Evolutionary conservation across 2,888 invertebrate genomes (phyloP).

Genomic region (Myopa tessellatipennis): DNA sequence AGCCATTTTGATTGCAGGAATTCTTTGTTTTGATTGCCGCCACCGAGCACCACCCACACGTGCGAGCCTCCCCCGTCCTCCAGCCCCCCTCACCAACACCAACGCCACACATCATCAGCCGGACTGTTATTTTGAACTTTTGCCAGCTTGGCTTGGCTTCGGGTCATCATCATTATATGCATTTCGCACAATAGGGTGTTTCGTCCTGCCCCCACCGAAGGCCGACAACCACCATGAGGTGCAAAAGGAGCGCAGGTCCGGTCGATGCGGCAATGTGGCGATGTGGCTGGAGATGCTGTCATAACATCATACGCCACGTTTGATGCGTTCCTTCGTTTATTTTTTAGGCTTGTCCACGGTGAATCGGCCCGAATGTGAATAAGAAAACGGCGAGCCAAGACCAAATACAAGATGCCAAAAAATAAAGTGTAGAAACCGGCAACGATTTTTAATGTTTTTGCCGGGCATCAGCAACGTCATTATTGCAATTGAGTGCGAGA

Average conservation of each 20-base stretch:
- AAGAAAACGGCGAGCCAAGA: neutral
- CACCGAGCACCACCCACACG: neutral
- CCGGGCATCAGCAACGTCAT: slow-evolving; percentile 18
- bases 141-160: slow-evolving; percentile 6
- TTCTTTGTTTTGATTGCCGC: neutral
- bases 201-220: neutral
- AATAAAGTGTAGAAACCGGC: slow-evolving; percentile 14
- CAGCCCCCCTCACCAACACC: neutral
- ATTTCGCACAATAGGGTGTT: slow-evolving; percentile 23
- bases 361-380: slow-evolving; percentile 7
- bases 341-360: slow-evolving; percentile 15
- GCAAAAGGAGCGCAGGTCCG: neutral
- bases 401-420: slow-evolving; percentile 14
- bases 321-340: slow-evolving; percentile 9
- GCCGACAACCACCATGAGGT: neutral
- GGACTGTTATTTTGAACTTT: slow-evolving; percentile 4
- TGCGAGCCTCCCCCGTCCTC: neutral
- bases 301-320: slow-evolving; percentile 13
- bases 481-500: slow-evolving; percentile 3
- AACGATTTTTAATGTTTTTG: slow-evolving; percentile 11
- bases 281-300: slow-evolving; percentile 22
- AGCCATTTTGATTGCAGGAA: neutral
- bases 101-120: neutral
- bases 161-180: slow-evolving; percentile 22
- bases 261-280: neutral